Percentiles rank a stretch among this genome's conserved stretches.
These are phyloP conservation scores for Porites lutea DNA, from an alignment of 64 coral and sea anemone species.

Conservation along the genomic window DNA sequence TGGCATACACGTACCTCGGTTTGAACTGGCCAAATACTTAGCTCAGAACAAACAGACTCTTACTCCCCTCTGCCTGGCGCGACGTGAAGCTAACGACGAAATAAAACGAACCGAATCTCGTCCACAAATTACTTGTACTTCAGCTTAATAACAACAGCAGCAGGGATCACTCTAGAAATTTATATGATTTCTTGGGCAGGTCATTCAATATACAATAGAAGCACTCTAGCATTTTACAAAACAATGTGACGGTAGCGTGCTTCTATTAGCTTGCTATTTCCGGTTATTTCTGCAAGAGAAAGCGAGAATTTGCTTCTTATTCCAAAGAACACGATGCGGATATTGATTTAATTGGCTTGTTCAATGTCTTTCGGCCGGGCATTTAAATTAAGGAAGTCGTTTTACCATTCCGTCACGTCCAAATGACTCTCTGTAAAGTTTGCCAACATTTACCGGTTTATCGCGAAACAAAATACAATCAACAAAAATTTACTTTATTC, in stretches of 20 bases:
- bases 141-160: constrained; percentile 1
- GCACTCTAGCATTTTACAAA: not conserved
- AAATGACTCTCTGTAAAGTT: not conserved
- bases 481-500: no score
- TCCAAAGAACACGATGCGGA: not conserved
- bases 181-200: constrained; percentile 1
- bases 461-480: no score
- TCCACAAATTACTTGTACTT: not conserved
- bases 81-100: not conserved
- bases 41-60: no score
- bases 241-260: not conserved
- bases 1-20: no score
- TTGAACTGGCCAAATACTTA: no score
- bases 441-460: no score
- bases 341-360: not conserved
- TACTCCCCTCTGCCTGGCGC: not conserved
- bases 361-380: not conserved
- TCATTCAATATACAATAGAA: not conserved
- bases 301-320: not conserved
- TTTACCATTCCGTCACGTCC: not conserved
- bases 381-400: no score
- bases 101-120: no score
- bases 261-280: constrained; percentile 22
- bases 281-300: not conserved
- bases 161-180: not conserved